phyloP scores from a whole-genome alignment of 2,113 vertebrate genomes.

The Nestor notabilis region DNA sequence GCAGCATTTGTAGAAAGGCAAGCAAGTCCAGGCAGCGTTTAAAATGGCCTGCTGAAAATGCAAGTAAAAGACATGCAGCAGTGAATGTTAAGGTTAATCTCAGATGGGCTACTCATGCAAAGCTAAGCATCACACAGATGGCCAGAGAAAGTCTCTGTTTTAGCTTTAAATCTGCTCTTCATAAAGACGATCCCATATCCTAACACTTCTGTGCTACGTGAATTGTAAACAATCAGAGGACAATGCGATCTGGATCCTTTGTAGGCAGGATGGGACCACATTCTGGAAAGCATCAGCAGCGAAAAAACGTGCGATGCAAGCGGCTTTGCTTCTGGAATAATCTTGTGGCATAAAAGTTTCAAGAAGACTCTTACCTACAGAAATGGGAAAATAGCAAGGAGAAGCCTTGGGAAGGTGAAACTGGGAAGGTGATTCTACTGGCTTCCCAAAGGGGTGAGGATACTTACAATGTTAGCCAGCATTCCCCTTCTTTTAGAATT shows the following conservation, averaged over 20 bases:
- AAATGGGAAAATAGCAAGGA: neutral
- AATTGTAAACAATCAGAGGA: neutral
- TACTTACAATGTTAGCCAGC: neutral
- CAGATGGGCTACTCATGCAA: neutral
- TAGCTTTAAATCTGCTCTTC: neutral
- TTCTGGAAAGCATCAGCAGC: neutral
- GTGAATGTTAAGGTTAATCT: neutral
- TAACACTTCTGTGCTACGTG: neutral
- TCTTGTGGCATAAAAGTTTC: neutral
- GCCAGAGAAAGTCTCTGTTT: neutral
- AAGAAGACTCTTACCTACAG: neutral
- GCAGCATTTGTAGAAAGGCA: neutral
- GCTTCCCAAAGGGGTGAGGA: neutral
- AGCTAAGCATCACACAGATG: neutral
- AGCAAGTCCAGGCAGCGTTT: slow-evolving; percentile 32
- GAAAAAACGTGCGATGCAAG: neutral
- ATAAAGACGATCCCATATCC: neutral
- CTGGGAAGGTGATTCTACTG: neutral
- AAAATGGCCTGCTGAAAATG: neutral
- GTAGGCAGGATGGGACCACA: neutral
- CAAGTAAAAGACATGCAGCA: neutral
- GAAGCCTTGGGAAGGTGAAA: neutral
- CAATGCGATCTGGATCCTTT: neutral
- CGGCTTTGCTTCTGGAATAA: neutral
- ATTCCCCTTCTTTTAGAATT: neutral